These are phyloP conservation scores for Campoplex nolae DNA, from an alignment of 2,888 invertebrate species.

Conservation along the genomic window DNA sequence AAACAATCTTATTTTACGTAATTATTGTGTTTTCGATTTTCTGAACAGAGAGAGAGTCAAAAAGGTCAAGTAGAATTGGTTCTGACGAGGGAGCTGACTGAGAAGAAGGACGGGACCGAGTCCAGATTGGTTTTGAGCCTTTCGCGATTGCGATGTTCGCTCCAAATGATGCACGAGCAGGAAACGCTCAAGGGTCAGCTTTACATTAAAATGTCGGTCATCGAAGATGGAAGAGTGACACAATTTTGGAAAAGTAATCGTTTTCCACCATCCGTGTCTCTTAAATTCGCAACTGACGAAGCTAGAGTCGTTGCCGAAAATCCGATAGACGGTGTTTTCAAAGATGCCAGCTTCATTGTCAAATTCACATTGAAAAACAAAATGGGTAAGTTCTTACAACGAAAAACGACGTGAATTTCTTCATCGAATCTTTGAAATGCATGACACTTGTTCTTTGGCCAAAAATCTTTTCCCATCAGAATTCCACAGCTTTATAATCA, in stretches of 20 bases:
- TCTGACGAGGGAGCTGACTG: slow-evolving; percentile 88
- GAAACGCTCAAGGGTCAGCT: slow-evolving; percentile 89
- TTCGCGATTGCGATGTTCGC: slow-evolving; percentile 88
- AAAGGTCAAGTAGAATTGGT: slow-evolving; percentile 90
- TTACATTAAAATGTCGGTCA: slow-evolving; percentile 91
- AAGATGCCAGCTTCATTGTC: slow-evolving; percentile 88
- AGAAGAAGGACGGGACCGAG: slow-evolving; percentile 87
- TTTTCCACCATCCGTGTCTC: slow-evolving; percentile 91
- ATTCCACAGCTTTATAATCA: too few relatives aligned
- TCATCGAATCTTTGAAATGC: background rate
- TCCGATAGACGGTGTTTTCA: slow-evolving; percentile 88
- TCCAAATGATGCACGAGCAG: slow-evolving; percentile 90
- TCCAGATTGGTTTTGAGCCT: slow-evolving; percentile 88
- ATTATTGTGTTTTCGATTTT: slow-evolving; percentile 17
- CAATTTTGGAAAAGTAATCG: slow-evolving; percentile 90
- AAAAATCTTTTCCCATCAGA: background rate
- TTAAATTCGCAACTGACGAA: slow-evolving; percentile 89
- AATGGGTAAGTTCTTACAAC: slow-evolving; percentile 84
- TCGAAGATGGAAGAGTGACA: slow-evolving; percentile 87
- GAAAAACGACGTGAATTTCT: background rate
- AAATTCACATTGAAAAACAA: slow-evolving; percentile 89
- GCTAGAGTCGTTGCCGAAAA: slow-evolving; percentile 87
- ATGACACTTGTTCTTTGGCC: background rate
- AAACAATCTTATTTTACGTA: background rate
- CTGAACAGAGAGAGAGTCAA: slow-evolving; percentile 88